Percentiles rank a stretch among this genome's conserved stretches.
phyloP scores from a whole-genome alignment of 2,888 invertebrate species.

The Pyrgus malvae region DNA sequence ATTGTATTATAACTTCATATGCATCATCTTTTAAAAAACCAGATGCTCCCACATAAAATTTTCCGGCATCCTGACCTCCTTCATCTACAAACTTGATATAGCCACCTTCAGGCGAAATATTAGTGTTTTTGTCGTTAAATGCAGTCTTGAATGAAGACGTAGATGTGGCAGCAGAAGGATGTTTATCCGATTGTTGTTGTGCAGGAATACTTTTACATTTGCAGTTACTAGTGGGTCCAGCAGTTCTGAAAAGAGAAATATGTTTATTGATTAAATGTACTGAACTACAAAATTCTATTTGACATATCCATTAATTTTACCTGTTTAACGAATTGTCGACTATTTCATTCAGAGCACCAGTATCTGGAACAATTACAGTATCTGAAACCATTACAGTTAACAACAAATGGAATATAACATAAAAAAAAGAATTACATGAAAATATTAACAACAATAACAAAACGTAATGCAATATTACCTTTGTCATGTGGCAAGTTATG shows the following conservation, averaged over 20 bases:
- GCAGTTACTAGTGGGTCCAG: slow-evolving; percentile 23
- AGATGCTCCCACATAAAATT: slow-evolving; percentile 67
- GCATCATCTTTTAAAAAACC: slow-evolving; percentile 63
- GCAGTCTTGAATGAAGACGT: slow-evolving; percentile 55
- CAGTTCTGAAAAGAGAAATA: slow-evolving; percentile 8
- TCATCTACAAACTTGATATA: slow-evolving; percentile 59
- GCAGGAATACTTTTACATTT: slow-evolving; percentile 30
- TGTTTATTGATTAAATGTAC: background rate
- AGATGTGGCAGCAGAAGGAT: slow-evolving; percentile 49
- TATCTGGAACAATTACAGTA: background rate
- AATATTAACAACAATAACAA: no score
- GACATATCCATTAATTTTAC: slow-evolving; percentile 32
- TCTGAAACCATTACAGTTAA: background rate
- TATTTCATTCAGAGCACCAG: slow-evolving; percentile 23
- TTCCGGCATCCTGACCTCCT: slow-evolving; percentile 54
- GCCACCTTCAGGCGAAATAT: slow-evolving; percentile 43
- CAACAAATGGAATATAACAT: no score
- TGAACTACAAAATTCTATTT: background rate
- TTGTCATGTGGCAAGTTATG: background rate
- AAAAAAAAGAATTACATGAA: no score
- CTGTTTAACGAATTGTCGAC: slow-evolving; percentile 37
- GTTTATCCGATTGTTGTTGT: slow-evolving; percentile 25
- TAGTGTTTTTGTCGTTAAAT: slow-evolving; percentile 43
- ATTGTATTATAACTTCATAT: slow-evolving; percentile 72
- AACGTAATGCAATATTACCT: background rate